Conservation (phyloP, 2,888 invertebrate species). For the Hartigia nigra region DNA sequence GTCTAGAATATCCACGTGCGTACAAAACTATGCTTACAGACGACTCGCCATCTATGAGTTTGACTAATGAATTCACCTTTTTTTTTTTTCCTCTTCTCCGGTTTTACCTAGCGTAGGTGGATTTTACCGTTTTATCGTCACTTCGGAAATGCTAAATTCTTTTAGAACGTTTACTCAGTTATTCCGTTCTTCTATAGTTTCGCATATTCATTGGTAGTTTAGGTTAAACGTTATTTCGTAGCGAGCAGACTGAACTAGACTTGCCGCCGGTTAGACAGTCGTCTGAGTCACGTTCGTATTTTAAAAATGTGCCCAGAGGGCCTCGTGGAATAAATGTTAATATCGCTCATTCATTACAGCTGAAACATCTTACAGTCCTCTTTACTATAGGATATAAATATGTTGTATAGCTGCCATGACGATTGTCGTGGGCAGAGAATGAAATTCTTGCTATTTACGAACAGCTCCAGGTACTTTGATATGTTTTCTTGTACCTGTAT, state of each 20-base stretch:
- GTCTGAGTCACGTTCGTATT: slow-evolving; percentile 6
- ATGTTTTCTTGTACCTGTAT: not conserved
- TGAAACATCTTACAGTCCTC: not conserved
- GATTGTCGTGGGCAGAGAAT: not conserved
- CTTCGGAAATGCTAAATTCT: not conserved
- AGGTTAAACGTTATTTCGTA: not conserved
- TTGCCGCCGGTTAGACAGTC: not conserved
- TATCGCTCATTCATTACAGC: slow-evolving; percentile 10
- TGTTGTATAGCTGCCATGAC: not conserved
- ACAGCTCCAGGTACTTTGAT: not conserved
- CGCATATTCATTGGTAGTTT: not conserved
- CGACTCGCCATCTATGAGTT: not conserved
- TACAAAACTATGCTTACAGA: not conserved
- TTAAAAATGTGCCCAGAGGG: slow-evolving; percentile 3
- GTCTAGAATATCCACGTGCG: not conserved
- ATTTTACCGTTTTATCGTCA: not conserved
- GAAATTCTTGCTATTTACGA: not conserved
- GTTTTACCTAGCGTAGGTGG: not conserved
- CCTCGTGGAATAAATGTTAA: slow-evolving; percentile 6
- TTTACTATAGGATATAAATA: not conserved
- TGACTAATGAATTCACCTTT: not conserved
- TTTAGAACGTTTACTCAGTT: not conserved
- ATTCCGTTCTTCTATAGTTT: not conserved
- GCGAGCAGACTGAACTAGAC: not conserved
- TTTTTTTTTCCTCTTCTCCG: not conserved